Percentiles rank a stretch among this genome's conserved stretches.
Evolutionary conservation across 2,113 vertebrate genomes (phyloP).

Genomic region (Bettongia penicillata): DNA sequence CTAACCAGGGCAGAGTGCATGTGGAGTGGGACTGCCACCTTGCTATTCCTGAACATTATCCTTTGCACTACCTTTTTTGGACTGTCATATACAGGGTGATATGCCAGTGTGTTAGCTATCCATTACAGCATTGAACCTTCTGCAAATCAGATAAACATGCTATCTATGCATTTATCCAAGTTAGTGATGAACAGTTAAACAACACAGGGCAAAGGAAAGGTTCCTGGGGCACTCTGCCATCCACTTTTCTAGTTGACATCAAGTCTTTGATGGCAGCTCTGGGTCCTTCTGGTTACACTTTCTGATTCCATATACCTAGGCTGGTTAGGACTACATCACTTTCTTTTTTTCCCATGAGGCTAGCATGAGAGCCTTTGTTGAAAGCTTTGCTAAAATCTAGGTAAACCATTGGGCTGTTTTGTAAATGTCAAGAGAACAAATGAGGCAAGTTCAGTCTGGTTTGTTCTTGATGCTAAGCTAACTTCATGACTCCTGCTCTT

Average conservation of each 20-base stretch:
- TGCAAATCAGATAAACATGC: not conserved
- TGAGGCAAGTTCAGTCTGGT: not conserved
- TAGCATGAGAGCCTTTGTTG: not conserved
- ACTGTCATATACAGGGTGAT: not conserved
- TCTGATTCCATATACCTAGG: not conserved
- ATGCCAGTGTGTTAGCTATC: not conserved
- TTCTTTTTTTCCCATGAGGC: not conserved
- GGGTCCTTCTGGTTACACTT: not conserved
- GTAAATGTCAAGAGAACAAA: not conserved
- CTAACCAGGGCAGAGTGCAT: not conserved
- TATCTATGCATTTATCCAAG: not conserved
- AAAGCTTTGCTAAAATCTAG: not conserved
- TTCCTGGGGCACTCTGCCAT: not conserved
- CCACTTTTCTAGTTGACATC: not conserved
- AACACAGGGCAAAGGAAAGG: not conserved
- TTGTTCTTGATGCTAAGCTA: not conserved
- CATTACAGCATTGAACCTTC: not conserved
- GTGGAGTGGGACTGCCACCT: not conserved
- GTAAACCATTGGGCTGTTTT: not conserved
- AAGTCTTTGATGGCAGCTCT: not conserved
- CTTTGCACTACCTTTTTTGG: not conserved
- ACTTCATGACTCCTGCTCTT: not conserved
- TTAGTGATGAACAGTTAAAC: not conserved
- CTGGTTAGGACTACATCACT: not conserved
- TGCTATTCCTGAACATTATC: not conserved